Conservation (phyloP, 2,888 invertebrate species). For the Cephalotes varians region DNA sequence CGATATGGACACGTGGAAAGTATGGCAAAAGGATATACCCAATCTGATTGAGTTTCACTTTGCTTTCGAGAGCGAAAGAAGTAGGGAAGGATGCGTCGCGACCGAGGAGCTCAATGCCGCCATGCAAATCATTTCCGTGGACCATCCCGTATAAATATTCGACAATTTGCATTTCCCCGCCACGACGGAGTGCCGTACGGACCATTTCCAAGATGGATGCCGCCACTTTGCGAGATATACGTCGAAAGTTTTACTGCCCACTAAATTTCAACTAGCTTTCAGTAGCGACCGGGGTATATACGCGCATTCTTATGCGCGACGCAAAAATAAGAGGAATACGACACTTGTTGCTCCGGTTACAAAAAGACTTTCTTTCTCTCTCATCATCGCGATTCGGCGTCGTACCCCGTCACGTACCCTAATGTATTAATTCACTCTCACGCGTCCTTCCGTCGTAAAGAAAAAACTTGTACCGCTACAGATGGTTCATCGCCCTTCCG, state of each 20-base stretch:
- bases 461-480: conserved; percentile 23
- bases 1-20: conserved; percentile 32
- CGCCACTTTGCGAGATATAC: conserved; percentile 82
- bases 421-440: conserved; percentile 26
- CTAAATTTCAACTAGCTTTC: conserved; percentile 82
- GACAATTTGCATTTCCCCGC: conserved; percentile 81
- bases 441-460: neutral
- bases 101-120: conserved; percentile 59
- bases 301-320: conserved; percentile 65
- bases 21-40: conserved; percentile 47
- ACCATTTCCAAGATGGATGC: conserved; percentile 83
- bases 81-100: conserved; percentile 38
- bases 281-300: conserved; percentile 42
- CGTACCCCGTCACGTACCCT: conserved; percentile 28
- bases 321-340: conserved; percentile 77
- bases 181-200: conserved; percentile 68
- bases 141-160: conserved; percentile 80
- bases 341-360: conserved; percentile 79
- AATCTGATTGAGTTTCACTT: conserved; percentile 63
- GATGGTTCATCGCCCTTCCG: neutral
- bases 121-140: conserved; percentile 73
- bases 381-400: neutral
- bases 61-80: conserved; percentile 55
- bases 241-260: conserved; percentile 83
- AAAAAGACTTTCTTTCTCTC: conserved; percentile 54